Percentiles rank a stretch among this genome's conserved stretches.
phyloP scores from a whole-genome alignment of 2,888 invertebrate species.

The Danaus chrysippus region DNA sequence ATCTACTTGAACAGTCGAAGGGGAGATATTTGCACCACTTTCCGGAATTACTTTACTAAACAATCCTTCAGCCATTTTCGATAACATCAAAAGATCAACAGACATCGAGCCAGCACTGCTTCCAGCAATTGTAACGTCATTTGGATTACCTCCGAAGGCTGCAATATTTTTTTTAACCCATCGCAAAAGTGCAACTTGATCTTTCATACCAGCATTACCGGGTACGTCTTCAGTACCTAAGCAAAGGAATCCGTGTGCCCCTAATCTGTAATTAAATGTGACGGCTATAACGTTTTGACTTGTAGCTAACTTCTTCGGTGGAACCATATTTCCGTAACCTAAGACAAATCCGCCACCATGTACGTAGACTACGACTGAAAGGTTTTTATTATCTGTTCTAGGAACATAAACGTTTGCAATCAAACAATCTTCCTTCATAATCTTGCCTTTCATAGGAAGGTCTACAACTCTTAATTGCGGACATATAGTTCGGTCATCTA shows the following conservation, averaged over 20 bases:
- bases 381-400: conserved; percentile 26
- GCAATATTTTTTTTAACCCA: conserved; percentile 15
- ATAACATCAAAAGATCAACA: conserved; percentile 35
- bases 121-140: conserved; percentile 47
- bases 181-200: conserved; percentile 46
- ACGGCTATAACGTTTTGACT: conserved; percentile 42
- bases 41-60: conserved; percentile 32
- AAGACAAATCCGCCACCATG: conserved; percentile 61
- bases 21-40: conserved; percentile 31
- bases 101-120: conserved; percentile 38
- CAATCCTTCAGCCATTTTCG: conserved; percentile 30
- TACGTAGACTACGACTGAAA: conserved; percentile 55
- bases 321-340: conserved; percentile 42
- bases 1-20: conserved; percentile 31
- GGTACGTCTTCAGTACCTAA: conserved; percentile 48
- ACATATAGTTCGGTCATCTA: neutral
- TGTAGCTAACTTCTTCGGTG: conserved; percentile 36
- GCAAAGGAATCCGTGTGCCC: conserved; percentile 46
- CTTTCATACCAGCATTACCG: conserved; percentile 57
- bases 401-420: conserved; percentile 36
- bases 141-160: conserved; percentile 2
- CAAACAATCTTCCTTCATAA: conserved; percentile 33
- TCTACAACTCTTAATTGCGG: neutral
- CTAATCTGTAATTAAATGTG: conserved; percentile 49
- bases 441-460: neutral